Evolutionary conservation across 2,113 vertebrate species (phyloP), one percentile per base, ranked within the genome.

Genomic region (Caracal caracal): DNA sequence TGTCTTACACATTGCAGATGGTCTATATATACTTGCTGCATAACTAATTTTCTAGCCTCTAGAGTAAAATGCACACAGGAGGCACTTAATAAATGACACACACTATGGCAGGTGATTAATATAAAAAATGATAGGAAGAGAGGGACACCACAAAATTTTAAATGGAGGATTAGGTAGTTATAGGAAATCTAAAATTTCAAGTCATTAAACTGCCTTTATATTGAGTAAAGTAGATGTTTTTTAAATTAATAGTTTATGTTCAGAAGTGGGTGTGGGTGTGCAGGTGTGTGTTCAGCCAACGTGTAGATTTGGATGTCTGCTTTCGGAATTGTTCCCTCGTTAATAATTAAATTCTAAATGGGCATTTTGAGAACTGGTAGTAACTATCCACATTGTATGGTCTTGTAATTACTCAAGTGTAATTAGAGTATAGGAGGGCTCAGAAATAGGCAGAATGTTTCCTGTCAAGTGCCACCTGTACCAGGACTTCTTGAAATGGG

Each of bases 261-360:
- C 49, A 87, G 81, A 11, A 35, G 30, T 33, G n/a, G 4, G 2
- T 40, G n/a, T 13, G 79, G 35, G 49, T 26, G 26, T 33, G 76
- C 35, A 15, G 70, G 12, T 81, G 9, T 47, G 63, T 53, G 40
- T 73, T 86, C 47, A 90, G 40, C 68, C 61, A 92, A 89, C 53
- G 70, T 40, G 78, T 89, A 37, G 82, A 96, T 73, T 22, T 75
- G 22, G 28, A 95, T 87, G n/a, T 96, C 35, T 96, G 73, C 43
- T 80, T 33, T 88, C 88, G 78, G 88, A 97, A 94, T 63, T 94
- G 51, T 83, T 95, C 63, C 66, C 93, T 91, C 28, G 10, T 94
- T 97, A 96, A 96, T 90, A 96, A 93, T 93, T 93, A 90, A 95
- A 94, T 86, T 73, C 86, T 98, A 97, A 96, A 88, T 83, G 68